Percentiles rank a stretch among this genome's conserved stretches.
phyloP scores from a whole-genome alignment of 2,113 vertebrate species.

The Felis catus region DNA sequence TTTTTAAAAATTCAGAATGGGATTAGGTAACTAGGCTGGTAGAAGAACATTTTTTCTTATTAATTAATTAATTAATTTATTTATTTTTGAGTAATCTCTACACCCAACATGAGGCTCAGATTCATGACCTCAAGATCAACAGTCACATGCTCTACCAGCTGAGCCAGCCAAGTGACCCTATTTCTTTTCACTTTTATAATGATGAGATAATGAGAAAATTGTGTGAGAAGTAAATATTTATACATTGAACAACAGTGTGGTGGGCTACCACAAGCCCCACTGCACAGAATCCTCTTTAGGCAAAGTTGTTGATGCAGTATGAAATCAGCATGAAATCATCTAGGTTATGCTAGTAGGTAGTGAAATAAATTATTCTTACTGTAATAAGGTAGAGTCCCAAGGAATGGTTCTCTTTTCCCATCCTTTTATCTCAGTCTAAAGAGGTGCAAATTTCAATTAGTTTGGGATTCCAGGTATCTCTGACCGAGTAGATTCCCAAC shows the following conservation, averaged over 20 bases:
- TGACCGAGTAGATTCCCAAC: not conserved
- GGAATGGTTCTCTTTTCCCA: no score
- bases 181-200: not conserved
- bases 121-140: no score
- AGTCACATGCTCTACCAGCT: no score
- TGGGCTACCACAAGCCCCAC: not conserved
- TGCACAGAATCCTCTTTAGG: not conserved
- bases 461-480: not conserved
- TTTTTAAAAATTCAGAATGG: not conserved
- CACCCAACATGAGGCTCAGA: no score
- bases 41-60: not conserved
- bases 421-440: not conserved
- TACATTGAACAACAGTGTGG: not conserved
- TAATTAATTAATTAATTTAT: not conserved
- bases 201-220: not conserved
- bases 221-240: not conserved
- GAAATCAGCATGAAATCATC: not conserved
- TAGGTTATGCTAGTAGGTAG: not conserved
- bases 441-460: not conserved
- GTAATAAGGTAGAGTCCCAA: not conserved
- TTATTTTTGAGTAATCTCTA: no score
- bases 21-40: not conserved
- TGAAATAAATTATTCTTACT: not conserved
- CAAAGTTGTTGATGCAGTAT: not conserved
- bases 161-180: no score